phyloP scores from a whole-genome alignment of 1,140 invertebrate genomes.

The Galleria mellonella region DNA sequence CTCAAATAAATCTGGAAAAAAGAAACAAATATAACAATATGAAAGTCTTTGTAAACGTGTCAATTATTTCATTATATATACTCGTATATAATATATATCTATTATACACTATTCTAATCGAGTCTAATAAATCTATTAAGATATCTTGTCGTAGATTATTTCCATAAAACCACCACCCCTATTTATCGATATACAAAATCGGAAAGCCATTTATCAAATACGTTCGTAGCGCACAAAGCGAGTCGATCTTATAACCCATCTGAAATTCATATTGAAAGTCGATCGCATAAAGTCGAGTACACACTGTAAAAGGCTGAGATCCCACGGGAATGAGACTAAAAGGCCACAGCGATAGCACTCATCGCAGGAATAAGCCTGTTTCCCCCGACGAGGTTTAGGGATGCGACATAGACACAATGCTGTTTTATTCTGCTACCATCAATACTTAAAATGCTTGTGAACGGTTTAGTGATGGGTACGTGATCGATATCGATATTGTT shows the following conservation, averaged over 20 bases:
- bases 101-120: too few relatives aligned
- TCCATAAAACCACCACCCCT: slow-evolving; percentile 6
- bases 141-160: not conserved
- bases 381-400: slow-evolving; percentile 63
- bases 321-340: slow-evolving; percentile 52
- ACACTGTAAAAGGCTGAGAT: slow-evolving; percentile 64
- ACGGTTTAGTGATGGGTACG: slow-evolving; percentile 34
- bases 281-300: slow-evolving; percentile 60
- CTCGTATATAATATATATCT: too few relatives aligned
- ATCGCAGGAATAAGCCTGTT: slow-evolving; percentile 71
- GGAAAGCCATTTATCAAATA: slow-evolving; percentile 49
- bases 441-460: slow-evolving; percentile 70
- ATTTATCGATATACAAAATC: slow-evolving; percentile 19
- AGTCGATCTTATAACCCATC: slow-evolving; percentile 62
- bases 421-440: slow-evolving; percentile 70
- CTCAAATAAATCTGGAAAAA: too few relatives aligned
- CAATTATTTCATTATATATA: too few relatives aligned
- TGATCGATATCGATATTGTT: slow-evolving; percentile 18
- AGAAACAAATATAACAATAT: too few relatives aligned
- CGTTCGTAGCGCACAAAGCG: slow-evolving; percentile 41
- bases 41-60: too few relatives aligned
- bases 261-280: slow-evolving; percentile 66
- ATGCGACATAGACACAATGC: slow-evolving; percentile 62
- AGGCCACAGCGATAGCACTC: slow-evolving; percentile 64
- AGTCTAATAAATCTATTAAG: not conserved